These are phyloP conservation scores for Cynodonichthys magdalenae DNA, from an alignment of 2,797 vertebrate species.

Conservation along the genomic window DNA sequence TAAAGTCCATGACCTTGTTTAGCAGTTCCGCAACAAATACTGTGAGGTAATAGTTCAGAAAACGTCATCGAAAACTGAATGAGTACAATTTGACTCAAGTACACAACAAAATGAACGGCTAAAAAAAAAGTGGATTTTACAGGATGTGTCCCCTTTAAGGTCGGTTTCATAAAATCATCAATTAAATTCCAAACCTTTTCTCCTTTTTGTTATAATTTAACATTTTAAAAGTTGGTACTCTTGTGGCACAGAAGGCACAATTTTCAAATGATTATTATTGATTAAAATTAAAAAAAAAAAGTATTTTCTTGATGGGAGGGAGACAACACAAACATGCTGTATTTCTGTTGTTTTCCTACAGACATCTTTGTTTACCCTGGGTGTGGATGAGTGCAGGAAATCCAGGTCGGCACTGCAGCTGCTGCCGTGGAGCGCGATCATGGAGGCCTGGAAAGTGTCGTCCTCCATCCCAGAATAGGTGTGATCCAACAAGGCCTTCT, in stretches of 20 bases:
- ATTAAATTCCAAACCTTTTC: constrained; percentile 32
- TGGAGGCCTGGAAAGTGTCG: constrained; percentile 85
- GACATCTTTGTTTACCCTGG: constrained; percentile 81
- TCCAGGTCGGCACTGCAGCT: constrained; percentile 80
- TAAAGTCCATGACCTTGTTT: no score
- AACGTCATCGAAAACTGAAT: no score
- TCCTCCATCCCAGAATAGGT: constrained; percentile 81
- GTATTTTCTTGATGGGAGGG: constrained; percentile 3
- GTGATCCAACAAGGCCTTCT: constrained; percentile 82
- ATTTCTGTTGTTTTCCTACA: background rate
- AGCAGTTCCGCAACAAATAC: no score
- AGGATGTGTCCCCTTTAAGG: constrained; percentile 1
- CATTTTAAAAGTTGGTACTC: constrained; percentile 39
- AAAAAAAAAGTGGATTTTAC: no score
- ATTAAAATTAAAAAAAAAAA: constrained; percentile 30
- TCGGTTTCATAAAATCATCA: constrained; percentile 9
- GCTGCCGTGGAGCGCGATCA: constrained; percentile 86
- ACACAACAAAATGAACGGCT: no score
- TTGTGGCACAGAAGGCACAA: constrained; percentile 26
- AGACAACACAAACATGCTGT: background rate
- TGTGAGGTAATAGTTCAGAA: no score
- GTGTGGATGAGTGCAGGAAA: constrained; percentile 80
- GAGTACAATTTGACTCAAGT: no score
- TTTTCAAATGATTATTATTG: constrained; percentile 31
- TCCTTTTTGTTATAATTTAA: constrained; percentile 47